Percentiles rank a stretch among this genome's conserved stretches.
These are phyloP conservation scores for Penaeus monodon DNA, from an alignment of 2,888 invertebrate species.

Conservation along the genomic window DNA sequence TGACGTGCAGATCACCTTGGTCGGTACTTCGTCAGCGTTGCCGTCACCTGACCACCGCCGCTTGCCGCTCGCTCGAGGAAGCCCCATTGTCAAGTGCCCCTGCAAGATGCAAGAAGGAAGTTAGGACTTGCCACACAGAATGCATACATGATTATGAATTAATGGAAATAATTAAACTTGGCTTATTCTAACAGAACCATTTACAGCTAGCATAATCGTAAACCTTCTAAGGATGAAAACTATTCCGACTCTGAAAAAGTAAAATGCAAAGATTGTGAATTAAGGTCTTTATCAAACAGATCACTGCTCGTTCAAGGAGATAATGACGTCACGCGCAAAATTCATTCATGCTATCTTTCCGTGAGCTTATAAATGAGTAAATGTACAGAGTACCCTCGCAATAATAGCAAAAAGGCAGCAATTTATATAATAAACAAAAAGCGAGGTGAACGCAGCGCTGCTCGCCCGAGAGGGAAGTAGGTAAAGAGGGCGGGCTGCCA, in stretches of 20 bases:
- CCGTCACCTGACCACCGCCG: slow-evolving; percentile 63
- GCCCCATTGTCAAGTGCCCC: slow-evolving; percentile 64
- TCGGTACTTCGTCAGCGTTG: slow-evolving; percentile 46
- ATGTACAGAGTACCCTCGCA: too few species aligned
- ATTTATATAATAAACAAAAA: slow-evolving; percentile 33
- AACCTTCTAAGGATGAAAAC: too few species aligned
- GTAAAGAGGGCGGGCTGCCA: slow-evolving; percentile 59
- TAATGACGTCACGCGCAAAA: too few species aligned
- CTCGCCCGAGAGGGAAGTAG: slow-evolving; percentile 54
- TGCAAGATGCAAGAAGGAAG: slow-evolving; percentile 33
- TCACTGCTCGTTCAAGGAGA: too few species aligned
- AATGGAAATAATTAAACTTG: background rate
- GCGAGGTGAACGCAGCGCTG: slow-evolving; percentile 27
- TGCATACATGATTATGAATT: background rate
- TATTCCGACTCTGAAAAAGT: too few species aligned
- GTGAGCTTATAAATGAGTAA: background rate
- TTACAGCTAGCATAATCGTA: too few species aligned
- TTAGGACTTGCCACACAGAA: background rate
- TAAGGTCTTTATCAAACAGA: too few species aligned
- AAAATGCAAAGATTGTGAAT: too few species aligned
- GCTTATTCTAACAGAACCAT: too few species aligned
- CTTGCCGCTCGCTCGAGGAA: slow-evolving; percentile 64
- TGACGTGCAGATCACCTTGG: slow-evolving; percentile 64
- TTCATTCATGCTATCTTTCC: too few species aligned
- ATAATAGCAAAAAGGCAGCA: slow-evolving; percentile 16